phyloP scores from a whole-genome alignment of 2,113 vertebrate species.

The Alligator sinensis region DNA sequence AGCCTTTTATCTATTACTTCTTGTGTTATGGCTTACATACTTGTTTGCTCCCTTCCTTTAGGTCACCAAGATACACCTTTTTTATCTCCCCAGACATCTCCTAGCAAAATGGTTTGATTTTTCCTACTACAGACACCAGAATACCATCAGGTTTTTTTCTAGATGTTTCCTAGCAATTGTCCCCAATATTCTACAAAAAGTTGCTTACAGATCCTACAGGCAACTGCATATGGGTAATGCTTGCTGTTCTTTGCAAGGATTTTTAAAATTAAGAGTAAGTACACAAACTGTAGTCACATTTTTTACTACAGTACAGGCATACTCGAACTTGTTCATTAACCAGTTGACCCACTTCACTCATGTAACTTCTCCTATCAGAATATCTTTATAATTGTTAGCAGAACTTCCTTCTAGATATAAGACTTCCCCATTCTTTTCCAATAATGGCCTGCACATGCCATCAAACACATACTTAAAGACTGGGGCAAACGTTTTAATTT shows the following conservation, averaged over 20 bases:
- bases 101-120: background rate
- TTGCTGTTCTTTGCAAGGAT: too few relatives aligned
- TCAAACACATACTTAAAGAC: background rate
- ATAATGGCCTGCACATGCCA: background rate
- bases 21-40: background rate
- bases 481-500: background rate
- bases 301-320: too few relatives aligned
- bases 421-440: background rate
- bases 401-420: background rate
- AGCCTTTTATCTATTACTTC: background rate
- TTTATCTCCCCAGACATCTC: background rate
- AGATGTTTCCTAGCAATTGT: background rate
- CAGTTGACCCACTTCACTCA: background rate
- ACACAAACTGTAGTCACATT: too few relatives aligned
- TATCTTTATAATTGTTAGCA: background rate
- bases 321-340: background rate
- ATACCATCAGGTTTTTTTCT: background rate
- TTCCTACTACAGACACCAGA: background rate
- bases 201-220: background rate
- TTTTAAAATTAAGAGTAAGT: too few relatives aligned
- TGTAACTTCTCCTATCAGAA: background rate
- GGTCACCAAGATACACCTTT: background rate
- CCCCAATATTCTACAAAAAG: background rate
- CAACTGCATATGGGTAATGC: background rate
- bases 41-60: background rate